A percentile compares a stretch with the other conserved stretches of the same genome.
These are phyloP conservation scores for Philantomba maxwellii DNA, from an alignment of 2,113 vertebrate species.

Conservation along the genomic window DNA sequence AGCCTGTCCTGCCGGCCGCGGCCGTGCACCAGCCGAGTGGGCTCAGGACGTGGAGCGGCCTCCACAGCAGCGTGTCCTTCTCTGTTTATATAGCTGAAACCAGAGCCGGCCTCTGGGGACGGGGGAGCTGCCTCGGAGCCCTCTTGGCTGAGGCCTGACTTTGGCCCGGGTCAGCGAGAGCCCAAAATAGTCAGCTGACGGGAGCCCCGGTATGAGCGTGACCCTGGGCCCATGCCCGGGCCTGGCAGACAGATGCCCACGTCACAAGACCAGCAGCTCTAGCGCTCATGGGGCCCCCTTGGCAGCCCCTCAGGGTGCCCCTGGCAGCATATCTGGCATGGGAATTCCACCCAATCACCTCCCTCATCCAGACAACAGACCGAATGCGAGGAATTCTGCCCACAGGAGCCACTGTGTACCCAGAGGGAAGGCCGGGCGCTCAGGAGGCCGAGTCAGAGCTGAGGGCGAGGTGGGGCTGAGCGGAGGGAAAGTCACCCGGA, in stretches of 20 bases:
- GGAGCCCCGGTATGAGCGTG: conserved; percentile 59
- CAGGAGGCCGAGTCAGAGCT: not conserved
- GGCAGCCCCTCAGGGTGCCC: conserved; percentile 59
- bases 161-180: conserved; percentile 68
- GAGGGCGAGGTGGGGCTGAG: not conserved
- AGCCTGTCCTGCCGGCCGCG: not conserved
- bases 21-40: not conserved
- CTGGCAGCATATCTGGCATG: conserved; percentile 35
- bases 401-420: not conserved
- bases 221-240: conserved; percentile 66
- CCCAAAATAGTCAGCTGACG: conserved; percentile 69
- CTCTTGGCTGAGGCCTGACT: conserved; percentile 54
- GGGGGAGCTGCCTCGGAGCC: conserved; percentile 38
- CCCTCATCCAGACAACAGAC: conserved; percentile 34
- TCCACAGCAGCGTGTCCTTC: conserved; percentile 59
- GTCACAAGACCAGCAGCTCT: conserved; percentile 65
- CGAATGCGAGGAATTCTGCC: not conserved
- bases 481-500: not conserved
- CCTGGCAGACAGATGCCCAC: conserved; percentile 72
- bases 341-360: conserved; percentile 13
- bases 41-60: conserved; percentile 20
- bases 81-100: conserved; percentile 68
- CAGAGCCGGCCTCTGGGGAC: conserved; percentile 54
- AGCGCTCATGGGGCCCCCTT: conserved; percentile 57
- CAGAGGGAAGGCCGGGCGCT: not conserved